Percentiles rank a stretch among this genome's conserved stretches.
Conservation (phyloP, 37 sponge, comb jelly and placozoan species). For the Ianthella basta region DNA sequence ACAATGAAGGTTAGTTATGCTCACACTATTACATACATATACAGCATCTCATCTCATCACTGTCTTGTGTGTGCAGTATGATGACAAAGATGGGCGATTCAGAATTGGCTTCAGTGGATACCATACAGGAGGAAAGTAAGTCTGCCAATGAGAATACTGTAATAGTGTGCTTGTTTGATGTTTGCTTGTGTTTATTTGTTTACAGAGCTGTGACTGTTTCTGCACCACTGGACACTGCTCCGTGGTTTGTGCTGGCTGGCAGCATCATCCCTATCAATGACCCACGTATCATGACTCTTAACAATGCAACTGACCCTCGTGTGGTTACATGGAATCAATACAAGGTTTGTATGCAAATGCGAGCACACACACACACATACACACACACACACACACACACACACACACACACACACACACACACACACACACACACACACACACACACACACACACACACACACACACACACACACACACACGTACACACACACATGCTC, state of each 20-base stretch:
- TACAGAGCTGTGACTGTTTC: constrained; percentile 35
- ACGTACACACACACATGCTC: too few relatives aligned
- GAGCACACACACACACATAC: constrained; percentile 36
- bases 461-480: too few relatives aligned
- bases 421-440: constrained; percentile 19
- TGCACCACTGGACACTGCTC: constrained; percentile 44
- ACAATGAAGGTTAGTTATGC: background rate
- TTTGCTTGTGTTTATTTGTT: background rate
- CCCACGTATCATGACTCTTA: constrained; percentile 59
- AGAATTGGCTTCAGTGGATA: constrained; percentile 59
- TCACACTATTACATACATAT: background rate
- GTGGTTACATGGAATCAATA: constrained; percentile 47
- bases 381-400: constrained; percentile 11
- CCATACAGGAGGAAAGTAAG: constrained; percentile 46
- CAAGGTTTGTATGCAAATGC: constrained; percentile 7
- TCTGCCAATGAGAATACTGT: background rate
- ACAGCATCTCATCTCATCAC: background rate
- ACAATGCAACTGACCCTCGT: constrained; percentile 58
- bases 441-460: background rate
- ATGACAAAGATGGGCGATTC: constrained; percentile 55
- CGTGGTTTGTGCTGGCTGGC: constrained; percentile 57
- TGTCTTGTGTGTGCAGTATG: constrained; percentile 34
- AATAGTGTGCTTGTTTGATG: background rate
- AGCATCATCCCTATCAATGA: constrained; percentile 47
- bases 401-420: constrained; percentile 15